Evolutionary conservation across 2,888 invertebrate genomes (phyloP).

Genomic region (Neocrepidodera transversa): DNA sequence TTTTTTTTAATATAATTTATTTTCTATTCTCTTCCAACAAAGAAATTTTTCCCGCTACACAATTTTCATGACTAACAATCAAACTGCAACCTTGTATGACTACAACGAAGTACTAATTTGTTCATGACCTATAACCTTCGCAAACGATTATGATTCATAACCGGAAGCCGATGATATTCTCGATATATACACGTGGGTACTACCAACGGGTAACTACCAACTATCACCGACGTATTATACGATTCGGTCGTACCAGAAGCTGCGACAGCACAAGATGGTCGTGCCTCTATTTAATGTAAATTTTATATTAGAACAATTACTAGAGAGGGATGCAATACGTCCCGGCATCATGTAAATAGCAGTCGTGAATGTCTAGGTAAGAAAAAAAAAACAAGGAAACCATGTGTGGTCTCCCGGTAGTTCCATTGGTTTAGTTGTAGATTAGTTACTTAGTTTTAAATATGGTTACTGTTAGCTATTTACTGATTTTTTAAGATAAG

Average conservation of each 20-base stretch:
- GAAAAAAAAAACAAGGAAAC: conserved; percentile 3
- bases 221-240: conserved; percentile 1
- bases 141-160: conserved; percentile 24
- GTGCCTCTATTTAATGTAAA: conserved; percentile 50
- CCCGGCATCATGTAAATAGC: conserved; percentile 48
- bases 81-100: conserved; percentile 10
- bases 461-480: no score
- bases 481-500: no score
- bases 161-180: conserved; percentile 18
- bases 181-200: conserved; percentile 16
- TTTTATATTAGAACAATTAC: conserved; percentile 50
- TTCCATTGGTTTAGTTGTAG: no score
- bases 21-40: no score
- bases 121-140: conserved; percentile 19
- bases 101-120: conserved; percentile 15
- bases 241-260: conserved; percentile 32
- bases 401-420: conserved; percentile 10
- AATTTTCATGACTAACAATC: conserved; percentile 13
- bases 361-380: conserved; percentile 44
- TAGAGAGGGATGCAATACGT: conserved; percentile 45
- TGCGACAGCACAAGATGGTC: conserved; percentile 35
- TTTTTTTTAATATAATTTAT: no score
- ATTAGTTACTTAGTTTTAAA: no score
- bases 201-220: not conserved
- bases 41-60: not conserved